phyloP scores from a whole-genome alignment of 2,888 invertebrate species.

The Thecophora atra region DNA sequence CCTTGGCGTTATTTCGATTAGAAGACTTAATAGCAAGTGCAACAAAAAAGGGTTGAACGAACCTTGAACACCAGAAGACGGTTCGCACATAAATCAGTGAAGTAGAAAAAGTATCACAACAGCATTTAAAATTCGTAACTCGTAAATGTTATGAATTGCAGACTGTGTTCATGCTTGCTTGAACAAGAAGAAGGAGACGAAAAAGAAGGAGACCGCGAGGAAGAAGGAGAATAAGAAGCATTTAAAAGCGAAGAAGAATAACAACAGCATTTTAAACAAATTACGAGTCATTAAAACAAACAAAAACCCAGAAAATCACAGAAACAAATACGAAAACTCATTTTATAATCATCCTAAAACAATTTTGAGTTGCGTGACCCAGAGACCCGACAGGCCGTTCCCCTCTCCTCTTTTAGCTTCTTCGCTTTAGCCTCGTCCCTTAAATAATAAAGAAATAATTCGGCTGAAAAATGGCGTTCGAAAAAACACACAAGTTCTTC shows the following conservation, averaged over 20 bases:
- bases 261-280: neutral
- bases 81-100: constrained; percentile 25
- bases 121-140: neutral
- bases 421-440: no score
- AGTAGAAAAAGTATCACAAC: constrained; percentile 4
- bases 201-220: no score
- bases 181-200: neutral
- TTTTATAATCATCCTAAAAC: neutral
- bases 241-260: neutral
- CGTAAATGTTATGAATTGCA: neutral
- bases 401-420: no score
- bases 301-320: neutral
- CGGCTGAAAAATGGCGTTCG: no score
- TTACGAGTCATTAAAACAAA: neutral
- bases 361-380: constrained; percentile 3
- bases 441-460: no score
- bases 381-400: neutral
- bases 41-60: neutral
- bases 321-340: neutral
- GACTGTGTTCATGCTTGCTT: neutral
- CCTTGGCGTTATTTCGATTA: no score
- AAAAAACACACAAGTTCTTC: no score
- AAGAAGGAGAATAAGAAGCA: no score
- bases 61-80: neutral
- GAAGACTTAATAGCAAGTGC: no score